These are phyloP conservation scores for Apteryx owenii DNA, from an alignment of 2,113 vertebrate genomes.

Conservation along the genomic window DNA sequence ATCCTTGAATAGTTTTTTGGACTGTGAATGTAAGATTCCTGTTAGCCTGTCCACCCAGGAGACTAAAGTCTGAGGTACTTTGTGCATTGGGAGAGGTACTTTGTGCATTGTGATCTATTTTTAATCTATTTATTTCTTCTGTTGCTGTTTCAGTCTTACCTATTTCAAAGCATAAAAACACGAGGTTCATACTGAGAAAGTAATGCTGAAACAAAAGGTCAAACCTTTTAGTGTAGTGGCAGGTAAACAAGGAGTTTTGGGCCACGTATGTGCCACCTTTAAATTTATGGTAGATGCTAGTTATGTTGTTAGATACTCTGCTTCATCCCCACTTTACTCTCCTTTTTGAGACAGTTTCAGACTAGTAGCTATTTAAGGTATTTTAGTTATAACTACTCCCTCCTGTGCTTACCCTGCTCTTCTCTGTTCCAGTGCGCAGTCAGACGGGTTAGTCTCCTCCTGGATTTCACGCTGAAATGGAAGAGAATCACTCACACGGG, in stretches of 20 bases:
- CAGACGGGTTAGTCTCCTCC: not conserved
- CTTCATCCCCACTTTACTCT: not conserved
- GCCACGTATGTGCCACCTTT: not conserved
- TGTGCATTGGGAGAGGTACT: not conserved
- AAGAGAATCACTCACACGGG: not conserved
- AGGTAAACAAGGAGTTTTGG: not conserved
- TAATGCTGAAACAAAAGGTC: not conserved
- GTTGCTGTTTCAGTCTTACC: not conserved
- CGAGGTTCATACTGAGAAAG: not conserved
- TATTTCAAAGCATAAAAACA: not conserved
- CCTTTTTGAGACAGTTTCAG: not conserved
- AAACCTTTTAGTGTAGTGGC: not conserved
- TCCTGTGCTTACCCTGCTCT: not conserved
- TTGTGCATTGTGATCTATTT: not conserved
- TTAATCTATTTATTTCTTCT: not conserved
- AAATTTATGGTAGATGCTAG: not conserved
- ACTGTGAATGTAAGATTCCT: not conserved
- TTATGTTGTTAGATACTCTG: not conserved
- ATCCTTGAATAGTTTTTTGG: not conserved
- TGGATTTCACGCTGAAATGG: slow-evolving; percentile 5
- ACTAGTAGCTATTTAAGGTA: not conserved
- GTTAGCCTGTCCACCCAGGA: not conserved
- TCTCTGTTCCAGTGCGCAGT: not conserved
- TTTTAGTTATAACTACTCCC: slow-evolving; percentile 21
- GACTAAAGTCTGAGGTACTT: not conserved